A percentile compares a stretch with the other conserved stretches of the same genome.
Evolutionary conservation across 2,113 vertebrate genomes (phyloP).

Genomic region (Grantiella picta): DNA sequence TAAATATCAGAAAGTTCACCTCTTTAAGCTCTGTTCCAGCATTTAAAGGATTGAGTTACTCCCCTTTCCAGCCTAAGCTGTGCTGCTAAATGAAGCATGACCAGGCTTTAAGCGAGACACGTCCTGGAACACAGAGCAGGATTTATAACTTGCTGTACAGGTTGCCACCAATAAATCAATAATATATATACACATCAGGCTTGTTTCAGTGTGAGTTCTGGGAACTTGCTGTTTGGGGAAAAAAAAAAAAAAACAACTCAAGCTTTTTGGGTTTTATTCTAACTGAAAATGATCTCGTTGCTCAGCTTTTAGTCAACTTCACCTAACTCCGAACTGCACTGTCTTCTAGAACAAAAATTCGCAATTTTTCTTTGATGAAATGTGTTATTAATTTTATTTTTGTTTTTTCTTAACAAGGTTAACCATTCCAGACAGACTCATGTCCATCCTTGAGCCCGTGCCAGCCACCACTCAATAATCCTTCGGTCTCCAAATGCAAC

Average conservation of each 20-base stretch:
- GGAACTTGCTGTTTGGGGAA: not conserved
- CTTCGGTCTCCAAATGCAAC: not conserved
- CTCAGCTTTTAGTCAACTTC: not conserved
- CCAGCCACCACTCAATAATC: not conserved
- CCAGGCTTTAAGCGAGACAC: not conserved
- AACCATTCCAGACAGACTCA: not conserved
- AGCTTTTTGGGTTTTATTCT: not conserved
- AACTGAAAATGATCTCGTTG: not conserved
- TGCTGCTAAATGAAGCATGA: constrained; percentile 7
- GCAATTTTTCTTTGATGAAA: not conserved
- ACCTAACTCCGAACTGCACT: not conserved
- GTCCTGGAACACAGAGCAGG: not conserved
- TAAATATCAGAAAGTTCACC: not conserved
- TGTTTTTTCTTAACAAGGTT: not conserved
- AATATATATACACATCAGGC: not conserved
- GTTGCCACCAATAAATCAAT: constrained; percentile 39
- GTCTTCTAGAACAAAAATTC: not conserved
- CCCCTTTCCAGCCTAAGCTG: not conserved
- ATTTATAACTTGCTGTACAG: constrained; percentile 12
- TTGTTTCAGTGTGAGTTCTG: not conserved
- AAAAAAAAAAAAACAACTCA: not conserved
- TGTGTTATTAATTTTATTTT: not conserved
- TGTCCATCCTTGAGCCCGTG: not conserved
- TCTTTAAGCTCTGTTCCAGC: not conserved
- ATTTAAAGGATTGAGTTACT: constrained; percentile 4